A percentile compares a stretch with the other conserved stretches of the same genome.
phyloP scores from a whole-genome alignment of 2,797 vertebrate species.

The Rhynchonycteris naso region DNA sequence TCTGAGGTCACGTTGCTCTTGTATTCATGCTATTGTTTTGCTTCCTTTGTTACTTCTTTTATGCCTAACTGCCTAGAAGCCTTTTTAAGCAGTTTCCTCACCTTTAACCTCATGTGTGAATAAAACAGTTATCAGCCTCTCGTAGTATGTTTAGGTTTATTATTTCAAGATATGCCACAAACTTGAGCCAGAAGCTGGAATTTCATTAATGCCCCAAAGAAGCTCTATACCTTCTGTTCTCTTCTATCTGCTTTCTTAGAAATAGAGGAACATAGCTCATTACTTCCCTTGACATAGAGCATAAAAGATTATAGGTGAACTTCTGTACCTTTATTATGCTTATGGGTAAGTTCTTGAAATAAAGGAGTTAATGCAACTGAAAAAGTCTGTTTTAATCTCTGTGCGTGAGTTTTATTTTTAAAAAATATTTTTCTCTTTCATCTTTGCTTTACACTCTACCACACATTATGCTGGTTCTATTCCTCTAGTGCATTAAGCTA shows the following conservation, averaged over 20 bases:
- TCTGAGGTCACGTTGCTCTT: not conserved
- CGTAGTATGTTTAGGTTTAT: not conserved
- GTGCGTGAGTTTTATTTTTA: conserved; percentile 45
- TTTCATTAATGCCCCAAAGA: not conserved
- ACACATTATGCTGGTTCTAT: conserved; percentile 83
- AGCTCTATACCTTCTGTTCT: not conserved
- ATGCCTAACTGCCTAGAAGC: not conserved
- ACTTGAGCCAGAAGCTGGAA: not conserved
- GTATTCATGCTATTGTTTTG: not conserved
- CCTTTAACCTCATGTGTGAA: not conserved
- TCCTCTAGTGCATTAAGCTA: conserved; percentile 83
- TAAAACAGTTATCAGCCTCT: not conserved
- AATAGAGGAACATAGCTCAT: not conserved
- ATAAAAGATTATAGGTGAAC: not conserved
- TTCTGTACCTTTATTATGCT: conserved; percentile 61
- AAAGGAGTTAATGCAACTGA: conserved; percentile 48
- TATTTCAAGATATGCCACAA: not conserved
- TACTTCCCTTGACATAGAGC: not conserved
- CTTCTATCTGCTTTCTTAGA: not conserved
- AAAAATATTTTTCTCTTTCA: conserved; percentile 77
- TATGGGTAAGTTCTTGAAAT: conserved; percentile 66
- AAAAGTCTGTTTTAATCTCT: conserved; percentile 80
- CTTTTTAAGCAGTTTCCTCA: not conserved
- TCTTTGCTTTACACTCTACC: conserved; percentile 82
- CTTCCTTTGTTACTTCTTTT: not conserved